Conservation (phyloP, 2,113 vertebrate genomes). For the Lasiurus cinereus region DNA sequence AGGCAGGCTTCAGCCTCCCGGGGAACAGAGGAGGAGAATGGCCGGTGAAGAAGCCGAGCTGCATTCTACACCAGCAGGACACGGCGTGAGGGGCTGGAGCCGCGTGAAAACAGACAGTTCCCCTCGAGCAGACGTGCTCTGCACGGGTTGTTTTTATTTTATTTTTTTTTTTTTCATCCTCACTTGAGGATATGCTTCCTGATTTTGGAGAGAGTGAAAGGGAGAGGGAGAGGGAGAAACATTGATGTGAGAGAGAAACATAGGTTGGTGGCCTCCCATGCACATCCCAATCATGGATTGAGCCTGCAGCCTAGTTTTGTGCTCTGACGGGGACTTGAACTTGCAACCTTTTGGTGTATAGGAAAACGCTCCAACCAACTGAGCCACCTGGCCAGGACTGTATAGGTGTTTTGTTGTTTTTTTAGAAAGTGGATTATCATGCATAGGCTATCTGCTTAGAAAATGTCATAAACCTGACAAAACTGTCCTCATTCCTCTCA, state of each 20-base stretch:
- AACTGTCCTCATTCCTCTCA: slow-evolving; percentile 20
- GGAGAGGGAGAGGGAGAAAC: no score
- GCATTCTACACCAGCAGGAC: fast-evolving
- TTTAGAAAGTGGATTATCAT: slow-evolving; percentile 41
- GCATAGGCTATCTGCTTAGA: background rate
- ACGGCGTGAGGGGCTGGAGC: background rate
- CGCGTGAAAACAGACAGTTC: background rate
- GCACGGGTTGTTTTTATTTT: background rate
- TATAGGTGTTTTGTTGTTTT: background rate
- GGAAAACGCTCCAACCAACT: background rate
- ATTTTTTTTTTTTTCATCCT: background rate
- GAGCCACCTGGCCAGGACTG: background rate
- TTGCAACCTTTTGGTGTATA: background rate
- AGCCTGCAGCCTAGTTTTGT: background rate
- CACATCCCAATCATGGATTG: background rate
- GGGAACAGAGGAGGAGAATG: background rate
- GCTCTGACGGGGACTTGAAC: background rate
- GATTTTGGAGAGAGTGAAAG: background rate
- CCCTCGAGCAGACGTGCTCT: fast-evolving
- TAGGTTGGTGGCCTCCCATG: background rate
- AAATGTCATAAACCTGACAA: background rate
- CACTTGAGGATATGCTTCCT: background rate
- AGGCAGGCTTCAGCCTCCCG: background rate
- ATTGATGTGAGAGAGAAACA: background rate
- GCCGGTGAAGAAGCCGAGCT: background rate